phyloP scores from a whole-genome alignment of 2,113 vertebrate genomes.

The Ursus arctos region DNA sequence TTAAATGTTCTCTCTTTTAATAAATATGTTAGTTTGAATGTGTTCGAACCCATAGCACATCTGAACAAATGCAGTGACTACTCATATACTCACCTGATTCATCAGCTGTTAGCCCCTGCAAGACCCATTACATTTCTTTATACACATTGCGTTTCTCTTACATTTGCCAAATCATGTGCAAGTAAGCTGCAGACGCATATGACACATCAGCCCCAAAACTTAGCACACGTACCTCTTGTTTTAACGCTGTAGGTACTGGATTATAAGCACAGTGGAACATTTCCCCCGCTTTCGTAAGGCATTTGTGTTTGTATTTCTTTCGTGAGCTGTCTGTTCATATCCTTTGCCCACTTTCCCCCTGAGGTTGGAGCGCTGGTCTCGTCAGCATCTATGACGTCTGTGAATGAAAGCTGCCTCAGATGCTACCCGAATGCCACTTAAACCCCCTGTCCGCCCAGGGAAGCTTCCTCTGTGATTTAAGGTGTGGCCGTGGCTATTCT shows the following conservation, averaged over 20 bases:
- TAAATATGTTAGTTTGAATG: not conserved
- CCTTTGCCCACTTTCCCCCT: not conserved
- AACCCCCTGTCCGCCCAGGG: not conserved
- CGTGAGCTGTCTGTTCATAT: not conserved
- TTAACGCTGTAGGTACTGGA: not conserved
- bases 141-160: not conserved
- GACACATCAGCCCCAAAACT: not conserved
- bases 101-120: not conserved
- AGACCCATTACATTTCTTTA: not conserved
- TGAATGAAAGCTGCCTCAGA: not conserved
- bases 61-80: not conserved
- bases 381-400: not conserved
- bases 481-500: slow-evolving; percentile 51
- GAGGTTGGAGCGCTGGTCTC: not conserved
- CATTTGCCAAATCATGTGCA: not conserved
- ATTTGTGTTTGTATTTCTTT: not conserved
- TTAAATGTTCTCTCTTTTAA: not conserved
- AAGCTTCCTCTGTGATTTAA: slow-evolving; percentile 66
- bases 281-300: not conserved
- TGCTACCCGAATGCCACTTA: not conserved
- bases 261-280: not conserved
- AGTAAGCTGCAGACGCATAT: not conserved
- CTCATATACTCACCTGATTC: no score
- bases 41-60: not conserved
- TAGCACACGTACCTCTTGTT: not conserved